A percentile compares a stretch with the other conserved stretches of the same genome.
phyloP scores from a whole-genome alignment of 2,797 vertebrate species.

The Cichlasoma orientale region DNA sequence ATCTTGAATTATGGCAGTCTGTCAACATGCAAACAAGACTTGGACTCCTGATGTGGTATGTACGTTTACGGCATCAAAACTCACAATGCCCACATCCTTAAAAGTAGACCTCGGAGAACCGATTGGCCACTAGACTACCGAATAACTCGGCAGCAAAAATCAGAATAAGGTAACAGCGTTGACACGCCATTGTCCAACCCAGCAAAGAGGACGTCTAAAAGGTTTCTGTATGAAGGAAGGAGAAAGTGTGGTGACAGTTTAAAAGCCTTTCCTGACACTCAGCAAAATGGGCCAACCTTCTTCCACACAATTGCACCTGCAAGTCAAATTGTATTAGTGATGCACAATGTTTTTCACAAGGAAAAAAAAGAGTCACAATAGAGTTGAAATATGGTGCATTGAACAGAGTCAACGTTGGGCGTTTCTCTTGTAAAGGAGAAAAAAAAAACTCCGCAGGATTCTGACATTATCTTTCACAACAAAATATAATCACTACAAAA shows the following conservation, averaged over 20 bases:
- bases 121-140: conserved; percentile 43
- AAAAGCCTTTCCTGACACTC: conserved; percentile 81
- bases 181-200: conserved; percentile 68
- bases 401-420: conserved; percentile 58
- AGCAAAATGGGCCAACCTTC: conserved; percentile 73
- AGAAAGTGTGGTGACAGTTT: conserved; percentile 82
- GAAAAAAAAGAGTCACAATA: conserved; percentile 59
- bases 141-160: conserved; percentile 49
- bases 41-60: conserved; percentile 40
- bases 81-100: not conserved
- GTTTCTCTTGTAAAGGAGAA: conserved; percentile 44
- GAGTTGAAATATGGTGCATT: conserved; percentile 61
- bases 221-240: conserved; percentile 73
- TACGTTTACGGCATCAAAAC: conserved; percentile 48
- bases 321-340: conserved; percentile 85
- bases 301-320: conserved; percentile 82
- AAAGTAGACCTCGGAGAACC: conserved; percentile 29
- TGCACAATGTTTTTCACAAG: conserved; percentile 74
- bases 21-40: conserved; percentile 56
- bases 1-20: conserved; percentile 74
- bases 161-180: conserved; percentile 40
- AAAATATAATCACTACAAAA: conserved; percentile 41
- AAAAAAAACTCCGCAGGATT: conserved; percentile 34
- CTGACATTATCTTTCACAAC: conserved; percentile 67
- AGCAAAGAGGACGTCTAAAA: conserved; percentile 72